Conservation (phyloP, 64 coral and sea anemone genomes). For the Trachythela sp. region DNA sequence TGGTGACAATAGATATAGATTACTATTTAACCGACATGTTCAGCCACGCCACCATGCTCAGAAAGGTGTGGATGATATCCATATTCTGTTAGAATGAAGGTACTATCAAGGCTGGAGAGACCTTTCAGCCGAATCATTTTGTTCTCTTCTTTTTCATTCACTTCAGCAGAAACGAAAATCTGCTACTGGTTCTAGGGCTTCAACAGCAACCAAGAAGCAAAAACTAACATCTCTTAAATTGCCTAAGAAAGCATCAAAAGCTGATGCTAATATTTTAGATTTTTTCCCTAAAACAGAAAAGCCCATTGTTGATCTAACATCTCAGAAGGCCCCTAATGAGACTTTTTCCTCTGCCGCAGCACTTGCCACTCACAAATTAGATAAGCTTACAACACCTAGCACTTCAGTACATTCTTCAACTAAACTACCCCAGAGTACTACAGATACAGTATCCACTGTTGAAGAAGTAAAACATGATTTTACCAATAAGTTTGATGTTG, state of each 20-base stretch:
- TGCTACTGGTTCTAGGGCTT: not conserved
- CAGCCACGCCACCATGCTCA: not conserved
- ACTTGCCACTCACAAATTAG: not conserved
- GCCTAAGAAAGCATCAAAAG: not conserved
- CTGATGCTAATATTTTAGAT: not conserved
- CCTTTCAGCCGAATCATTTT: not conserved
- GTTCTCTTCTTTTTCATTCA: not conserved
- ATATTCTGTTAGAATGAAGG: not conserved
- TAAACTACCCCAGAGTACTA: not conserved
- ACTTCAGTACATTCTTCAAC: not conserved
- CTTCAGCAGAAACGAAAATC: not conserved
- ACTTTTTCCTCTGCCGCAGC: not conserved
- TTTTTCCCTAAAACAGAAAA: not conserved
- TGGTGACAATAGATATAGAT: not conserved
- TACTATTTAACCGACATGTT: not conserved
- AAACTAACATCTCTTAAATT: not conserved
- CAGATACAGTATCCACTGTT: no score
- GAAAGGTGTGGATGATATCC: not conserved
- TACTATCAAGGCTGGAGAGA: not conserved
- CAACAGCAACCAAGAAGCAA: not conserved
- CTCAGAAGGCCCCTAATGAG: not conserved
- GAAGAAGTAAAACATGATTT: not conserved
- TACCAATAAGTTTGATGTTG: conserved; percentile 2
- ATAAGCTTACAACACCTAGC: no score
- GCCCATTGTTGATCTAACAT: not conserved